Evolutionary conservation across 2,797 vertebrate species (phyloP).

Genomic region (Anabas testudineus): DNA sequence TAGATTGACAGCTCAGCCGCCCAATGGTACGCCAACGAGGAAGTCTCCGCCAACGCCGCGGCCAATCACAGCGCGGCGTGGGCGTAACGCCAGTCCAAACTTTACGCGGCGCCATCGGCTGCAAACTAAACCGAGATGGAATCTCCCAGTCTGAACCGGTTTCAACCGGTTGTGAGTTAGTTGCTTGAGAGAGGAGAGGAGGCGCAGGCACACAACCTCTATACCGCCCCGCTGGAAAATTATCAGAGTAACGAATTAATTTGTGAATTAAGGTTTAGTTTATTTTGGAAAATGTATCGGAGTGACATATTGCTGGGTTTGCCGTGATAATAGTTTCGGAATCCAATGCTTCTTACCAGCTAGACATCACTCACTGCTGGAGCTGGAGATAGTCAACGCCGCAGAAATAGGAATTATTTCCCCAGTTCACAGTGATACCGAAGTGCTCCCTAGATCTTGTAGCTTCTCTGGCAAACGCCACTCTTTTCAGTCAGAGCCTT

Average conservation of each 20-base stretch:
- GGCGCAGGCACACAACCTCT: conserved; percentile 85
- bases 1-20: conserved; percentile 61
- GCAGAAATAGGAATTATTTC: conserved; percentile 67
- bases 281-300: conserved; percentile 84
- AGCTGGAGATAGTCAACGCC: conserved; percentile 76
- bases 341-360: conserved; percentile 73
- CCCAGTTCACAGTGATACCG: conserved; percentile 60
- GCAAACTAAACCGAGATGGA: conserved; percentile 99
- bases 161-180: conserved; percentile 99
- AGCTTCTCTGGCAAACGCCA: conserved; percentile 77
- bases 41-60: conserved; percentile 13
- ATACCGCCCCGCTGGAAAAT: conserved; percentile 81
- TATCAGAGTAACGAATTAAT: conserved; percentile 78
- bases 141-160: conserved; percentile 99
- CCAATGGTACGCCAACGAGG: conserved; percentile 59
- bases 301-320: conserved; percentile 73
- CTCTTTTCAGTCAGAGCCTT: conserved; percentile 83
- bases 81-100: conserved; percentile 94
- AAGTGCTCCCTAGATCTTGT: conserved; percentile 54
- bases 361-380: conserved; percentile 76
- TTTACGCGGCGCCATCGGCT: conserved; percentile 99
- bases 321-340: conserved; percentile 80
- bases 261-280: conserved; percentile 79
- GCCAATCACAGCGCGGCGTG: conserved; percentile 83
- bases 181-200: conserved; percentile 94